phyloP scores from a whole-genome alignment of 2,888 invertebrate species.

The Lissocephala sabroskyi region DNA sequence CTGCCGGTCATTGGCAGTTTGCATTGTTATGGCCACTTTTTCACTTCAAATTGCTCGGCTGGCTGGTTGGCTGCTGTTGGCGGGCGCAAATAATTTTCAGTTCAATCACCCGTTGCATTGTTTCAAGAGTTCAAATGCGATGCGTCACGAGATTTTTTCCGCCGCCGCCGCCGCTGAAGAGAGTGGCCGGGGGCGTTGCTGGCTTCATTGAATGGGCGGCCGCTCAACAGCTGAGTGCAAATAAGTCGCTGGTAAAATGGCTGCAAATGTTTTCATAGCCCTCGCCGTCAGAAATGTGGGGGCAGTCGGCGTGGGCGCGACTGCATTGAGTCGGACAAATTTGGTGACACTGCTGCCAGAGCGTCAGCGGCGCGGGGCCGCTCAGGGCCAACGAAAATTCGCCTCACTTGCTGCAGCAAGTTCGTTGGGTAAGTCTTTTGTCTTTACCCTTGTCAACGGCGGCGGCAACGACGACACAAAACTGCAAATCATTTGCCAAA shows the following conservation, averaged over 20 bases:
- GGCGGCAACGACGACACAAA: conserved; percentile 4
- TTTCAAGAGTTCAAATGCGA: conserved; percentile 46
- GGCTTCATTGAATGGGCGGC: background rate
- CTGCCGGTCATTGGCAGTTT: conserved; percentile 31
- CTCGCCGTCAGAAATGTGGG: too few relatives aligned
- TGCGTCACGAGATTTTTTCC: conserved; percentile 50
- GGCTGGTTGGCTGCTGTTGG: conserved; percentile 9
- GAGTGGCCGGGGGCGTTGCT: too few relatives aligned
- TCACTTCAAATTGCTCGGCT: conserved; percentile 33
- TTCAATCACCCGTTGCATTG: conserved; percentile 57
- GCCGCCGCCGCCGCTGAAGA: too few relatives aligned
- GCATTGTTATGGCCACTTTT: conserved; percentile 40
- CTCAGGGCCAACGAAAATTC: background rate
- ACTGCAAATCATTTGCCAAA: conserved; percentile 34
- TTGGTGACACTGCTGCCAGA: conserved; percentile 24
- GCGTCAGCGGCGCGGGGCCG: background rate
- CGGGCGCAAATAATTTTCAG: conserved; percentile 47
- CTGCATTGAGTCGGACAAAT: conserved; percentile 25
- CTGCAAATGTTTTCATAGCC: too few relatives aligned
- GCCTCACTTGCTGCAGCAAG: conserved; percentile 1
- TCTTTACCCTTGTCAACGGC: background rate
- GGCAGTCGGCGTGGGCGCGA: conserved; percentile 4
- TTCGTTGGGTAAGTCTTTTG: conserved; percentile 10
- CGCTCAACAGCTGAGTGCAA: conserved; percentile 5
- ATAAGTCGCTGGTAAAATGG: conserved; percentile 4